These are phyloP conservation scores for Solenopsis invicta DNA, from an alignment of 1,140 invertebrate species.

Conservation along the genomic window DNA sequence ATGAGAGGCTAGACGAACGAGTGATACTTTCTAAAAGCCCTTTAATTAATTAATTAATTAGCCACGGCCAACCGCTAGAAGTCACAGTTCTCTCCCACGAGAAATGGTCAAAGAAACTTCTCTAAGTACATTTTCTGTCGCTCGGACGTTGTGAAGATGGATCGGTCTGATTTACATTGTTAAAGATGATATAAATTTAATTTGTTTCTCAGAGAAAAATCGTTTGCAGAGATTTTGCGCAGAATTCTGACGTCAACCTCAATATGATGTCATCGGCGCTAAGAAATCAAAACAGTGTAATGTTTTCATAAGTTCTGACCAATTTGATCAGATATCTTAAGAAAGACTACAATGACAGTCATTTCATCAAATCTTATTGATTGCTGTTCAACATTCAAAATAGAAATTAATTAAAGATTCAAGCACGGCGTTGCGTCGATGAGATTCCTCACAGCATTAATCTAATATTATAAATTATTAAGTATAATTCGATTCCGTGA, in stretches of 20 bases:
- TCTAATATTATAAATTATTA: constrained; percentile 11
- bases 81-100: not conserved
- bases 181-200: constrained; percentile 38
- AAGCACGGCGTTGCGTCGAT: no score
- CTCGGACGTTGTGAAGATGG: not conserved
- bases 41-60: constrained; percentile 52
- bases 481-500: not conserved
- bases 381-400: not conserved
- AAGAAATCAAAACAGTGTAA: not conserved
- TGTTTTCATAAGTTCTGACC: not conserved
- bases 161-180: constrained; percentile 33
- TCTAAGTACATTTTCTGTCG: constrained; percentile 18
- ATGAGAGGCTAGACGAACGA: not conserved
- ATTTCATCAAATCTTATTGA: not conserved
- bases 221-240: not conserved
- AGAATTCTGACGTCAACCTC: not conserved
- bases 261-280: not conserved
- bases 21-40: not conserved
- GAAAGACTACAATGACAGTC: not conserved
- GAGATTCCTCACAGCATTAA: not conserved
- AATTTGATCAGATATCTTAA: not conserved
- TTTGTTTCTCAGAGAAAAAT: not conserved
- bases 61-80: not conserved
- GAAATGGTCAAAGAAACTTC: constrained; percentile 29
- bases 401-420: constrained; percentile 3